These are phyloP conservation scores for Limulus polyphemus DNA, from an alignment of 2,888 invertebrate genomes.

Conservation along the genomic window DNA sequence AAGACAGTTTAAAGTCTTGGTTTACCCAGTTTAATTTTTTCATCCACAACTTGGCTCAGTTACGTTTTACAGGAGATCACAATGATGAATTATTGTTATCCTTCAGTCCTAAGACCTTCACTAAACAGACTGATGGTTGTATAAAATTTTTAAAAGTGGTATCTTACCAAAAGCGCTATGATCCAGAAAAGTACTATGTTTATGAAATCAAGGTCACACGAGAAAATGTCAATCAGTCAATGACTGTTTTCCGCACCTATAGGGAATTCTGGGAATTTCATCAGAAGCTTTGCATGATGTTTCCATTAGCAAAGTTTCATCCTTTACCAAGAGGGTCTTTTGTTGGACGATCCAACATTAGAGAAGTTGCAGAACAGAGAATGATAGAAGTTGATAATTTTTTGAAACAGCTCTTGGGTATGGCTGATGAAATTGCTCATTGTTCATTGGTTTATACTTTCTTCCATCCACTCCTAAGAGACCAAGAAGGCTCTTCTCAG, in stretches of 20 bases:
- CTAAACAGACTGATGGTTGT: conserved; percentile 78
- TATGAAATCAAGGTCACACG: conserved; percentile 68
- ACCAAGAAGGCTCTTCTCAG: conserved; percentile 68
- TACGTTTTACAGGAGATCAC: conserved; percentile 79
- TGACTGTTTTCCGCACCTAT: conserved; percentile 82
- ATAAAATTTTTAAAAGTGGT: conserved; percentile 70
- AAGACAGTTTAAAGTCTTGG: conserved; percentile 79
- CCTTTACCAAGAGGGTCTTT: conserved; percentile 20
- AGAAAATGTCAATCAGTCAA: conserved; percentile 69
- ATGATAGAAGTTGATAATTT: conserved; percentile 77
- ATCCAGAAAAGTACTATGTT: conserved; percentile 95
- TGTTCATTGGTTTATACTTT: conserved; percentile 91
- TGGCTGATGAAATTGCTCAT: conserved; percentile 88
- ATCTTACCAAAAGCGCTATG: conserved; percentile 86
- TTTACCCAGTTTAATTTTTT: conserved; percentile 98
- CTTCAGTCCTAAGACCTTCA: conserved; percentile 75
- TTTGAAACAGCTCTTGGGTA: conserved; percentile 66
- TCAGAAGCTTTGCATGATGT: conserved; percentile 80
- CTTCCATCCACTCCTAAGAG: conserved; percentile 88
- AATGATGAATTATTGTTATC: conserved; percentile 63
- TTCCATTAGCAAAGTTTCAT: conserved; percentile 69
- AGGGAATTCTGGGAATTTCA: conserved; percentile 95
- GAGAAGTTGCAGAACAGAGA: conserved; percentile 87
- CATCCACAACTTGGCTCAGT: conserved; percentile 87
- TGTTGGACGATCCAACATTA: conserved; percentile 76